Percentiles rank a stretch among this genome's conserved stretches.
Evolutionary conservation across 92 coral and sea anemone genomes (phyloP).

Genomic region (Diadumene lineata): DNA sequence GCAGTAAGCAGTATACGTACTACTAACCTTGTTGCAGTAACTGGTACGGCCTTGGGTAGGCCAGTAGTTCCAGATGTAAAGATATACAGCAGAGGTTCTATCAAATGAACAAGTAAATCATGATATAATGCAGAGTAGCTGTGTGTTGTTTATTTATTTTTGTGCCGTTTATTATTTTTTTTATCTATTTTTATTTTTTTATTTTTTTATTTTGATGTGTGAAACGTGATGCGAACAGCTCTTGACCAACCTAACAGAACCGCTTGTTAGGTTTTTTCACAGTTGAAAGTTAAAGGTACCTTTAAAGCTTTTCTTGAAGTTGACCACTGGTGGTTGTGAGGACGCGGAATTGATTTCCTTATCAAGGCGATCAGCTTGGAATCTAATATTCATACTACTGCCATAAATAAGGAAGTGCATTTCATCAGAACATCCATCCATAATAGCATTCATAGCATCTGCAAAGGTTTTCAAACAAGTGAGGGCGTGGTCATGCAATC

Average conservation of each 20-base stretch:
- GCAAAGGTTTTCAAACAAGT: too few relatives aligned
- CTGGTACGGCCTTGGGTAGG: conserved; percentile 86
- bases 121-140: neutral
- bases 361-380: conserved; percentile 39
- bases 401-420: conserved; percentile 52
- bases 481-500: too few relatives aligned
- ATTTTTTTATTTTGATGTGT: too few relatives aligned
- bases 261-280: too few relatives aligned
- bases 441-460: conserved; percentile 69
- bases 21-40: conserved; percentile 67
- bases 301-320: conserved; percentile 39
- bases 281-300: conserved; percentile 12
- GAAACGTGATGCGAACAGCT: too few relatives aligned
- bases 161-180: too few relatives aligned
- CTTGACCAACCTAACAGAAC: too few relatives aligned
- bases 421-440: conserved; percentile 46
- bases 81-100: conserved; percentile 82
- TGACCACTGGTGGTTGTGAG: conserved; percentile 32
- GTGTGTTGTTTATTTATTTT: too few relatives aligned
- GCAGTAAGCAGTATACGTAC: too few relatives aligned
- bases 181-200: too few relatives aligned
- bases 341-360: conserved; percentile 49
- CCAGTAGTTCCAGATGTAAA: conserved; percentile 99
- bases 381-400: conserved; percentile 22
- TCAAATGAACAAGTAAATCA: neutral